Base-by-base conservation (phyloP, 2,888 invertebrate species). In the Ephialtes manifestator region DNA sequence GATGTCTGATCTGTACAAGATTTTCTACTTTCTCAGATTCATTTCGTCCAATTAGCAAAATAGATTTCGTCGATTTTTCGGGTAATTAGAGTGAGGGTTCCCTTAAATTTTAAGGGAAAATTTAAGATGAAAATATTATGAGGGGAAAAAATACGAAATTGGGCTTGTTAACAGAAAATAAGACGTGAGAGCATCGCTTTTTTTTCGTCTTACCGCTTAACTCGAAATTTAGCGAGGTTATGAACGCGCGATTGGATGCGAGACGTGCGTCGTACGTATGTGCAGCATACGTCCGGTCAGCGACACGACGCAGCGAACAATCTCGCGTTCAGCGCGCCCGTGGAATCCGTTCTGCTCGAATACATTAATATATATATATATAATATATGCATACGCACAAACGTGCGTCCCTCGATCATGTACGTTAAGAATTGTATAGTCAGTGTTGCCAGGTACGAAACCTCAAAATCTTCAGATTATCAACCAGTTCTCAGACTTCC, bases 221-320 rank as follows among this genome's bases (percentile, higher is more conserved):
- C 55, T 58, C 28, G 46, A 68, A 78, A 68, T 78, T 78, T 70
- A 13, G 68, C 58, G 46, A 78, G 58, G 53, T 78, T 68, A 68
- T 46, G 77, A 68, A 70, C 68, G 72, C 65, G 71, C 28, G 82
- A 70, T 11, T 31, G 35, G 35, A 63, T 3, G 39, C 35, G 79
- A 67, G 60, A 83, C 39, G 46, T 31, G 63, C 58, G 51, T 60
- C 24, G 58, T 46, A n/a, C 43, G 82, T 83, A 85, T 85, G 84
- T 87, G 86, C 84, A 85, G 79, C 65, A 82, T 76, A 82, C 88
- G 88, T 88, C 87, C 88, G 88, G 87, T 88, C 87, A 87, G 86
- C 87, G 87, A 88, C 87, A 87, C 86, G 80, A 68, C 74, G 72
- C 55, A 84, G 85, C 83, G 87, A 87, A 76, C 85, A 86, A 87